phyloP scores from a whole-genome alignment of 1,140 invertebrate genomes.

The Apocrypta bakeri region DNA sequence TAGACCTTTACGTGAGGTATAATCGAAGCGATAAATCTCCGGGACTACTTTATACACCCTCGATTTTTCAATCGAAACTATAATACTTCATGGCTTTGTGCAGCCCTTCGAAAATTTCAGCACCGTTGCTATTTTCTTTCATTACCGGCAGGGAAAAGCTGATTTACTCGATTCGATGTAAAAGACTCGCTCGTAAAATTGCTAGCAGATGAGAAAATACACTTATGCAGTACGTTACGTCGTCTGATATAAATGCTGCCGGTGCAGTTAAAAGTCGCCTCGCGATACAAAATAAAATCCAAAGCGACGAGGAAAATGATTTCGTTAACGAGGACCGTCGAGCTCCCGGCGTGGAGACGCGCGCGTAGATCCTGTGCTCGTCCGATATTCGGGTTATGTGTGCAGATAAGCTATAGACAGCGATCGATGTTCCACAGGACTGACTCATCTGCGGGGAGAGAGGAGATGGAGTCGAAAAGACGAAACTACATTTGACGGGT shows the following conservation, averaged over 20 bases:
- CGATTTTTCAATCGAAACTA: background rate
- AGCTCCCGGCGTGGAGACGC: too few species aligned
- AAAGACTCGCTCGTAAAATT: background rate
- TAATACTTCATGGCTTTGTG: background rate
- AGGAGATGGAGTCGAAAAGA: background rate
- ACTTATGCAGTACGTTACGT: too few species aligned
- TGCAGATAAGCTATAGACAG: too few species aligned
- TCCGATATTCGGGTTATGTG: too few species aligned
- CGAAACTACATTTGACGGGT: background rate
- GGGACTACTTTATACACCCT: background rate
- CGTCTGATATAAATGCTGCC: too few species aligned
- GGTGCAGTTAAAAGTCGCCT: too few species aligned
- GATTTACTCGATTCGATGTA: background rate
- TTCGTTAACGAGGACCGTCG: too few species aligned
- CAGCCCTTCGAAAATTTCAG: background rate
- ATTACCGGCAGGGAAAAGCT: background rate
- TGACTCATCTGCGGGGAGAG: background rate
- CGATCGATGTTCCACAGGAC: background rate
- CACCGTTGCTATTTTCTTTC: background rate
- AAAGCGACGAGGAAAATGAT: constrained; percentile 7
- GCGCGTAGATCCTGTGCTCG: too few species aligned
- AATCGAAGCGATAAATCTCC: background rate
- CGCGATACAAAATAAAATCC: constrained; percentile 2
- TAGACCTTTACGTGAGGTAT: background rate
- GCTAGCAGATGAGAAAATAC: background rate